Evolutionary conservation across 2,797 vertebrate genomes (phyloP).

Genomic region (Xiphophorus birchmanni): DNA sequence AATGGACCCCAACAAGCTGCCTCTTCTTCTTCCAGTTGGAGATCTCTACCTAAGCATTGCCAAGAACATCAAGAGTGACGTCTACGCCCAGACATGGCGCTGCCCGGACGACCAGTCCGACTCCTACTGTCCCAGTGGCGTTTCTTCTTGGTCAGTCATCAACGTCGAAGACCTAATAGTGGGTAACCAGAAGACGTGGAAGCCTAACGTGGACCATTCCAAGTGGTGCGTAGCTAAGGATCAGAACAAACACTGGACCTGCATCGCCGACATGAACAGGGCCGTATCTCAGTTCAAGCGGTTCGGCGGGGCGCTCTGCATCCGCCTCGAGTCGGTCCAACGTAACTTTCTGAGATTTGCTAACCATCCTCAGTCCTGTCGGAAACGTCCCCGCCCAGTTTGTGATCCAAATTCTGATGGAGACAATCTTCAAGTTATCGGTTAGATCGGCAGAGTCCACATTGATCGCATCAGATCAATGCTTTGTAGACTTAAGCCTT

Average conservation of each 20-base stretch:
- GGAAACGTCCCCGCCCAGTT: neutral
- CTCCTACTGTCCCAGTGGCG: neutral
- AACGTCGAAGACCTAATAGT: neutral
- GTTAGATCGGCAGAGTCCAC: neutral
- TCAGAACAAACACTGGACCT: slow-evolving; percentile 1
- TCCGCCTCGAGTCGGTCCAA: neutral
- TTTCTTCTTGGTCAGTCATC: neutral
- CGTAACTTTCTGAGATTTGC: neutral
- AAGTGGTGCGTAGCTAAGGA: neutral
- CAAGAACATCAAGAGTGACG: neutral
- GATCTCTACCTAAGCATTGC: neutral
- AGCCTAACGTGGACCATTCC: neutral
- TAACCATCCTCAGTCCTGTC: fast-evolving
- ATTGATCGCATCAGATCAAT: neutral
- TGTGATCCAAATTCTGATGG: neutral
- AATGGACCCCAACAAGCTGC: neutral
- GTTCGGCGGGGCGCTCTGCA: neutral
- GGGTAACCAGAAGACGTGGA: neutral
- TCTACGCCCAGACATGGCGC: neutral
- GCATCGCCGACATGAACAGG: neutral
- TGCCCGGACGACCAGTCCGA: neutral
- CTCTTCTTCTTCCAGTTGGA: neutral
- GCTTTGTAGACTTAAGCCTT: neutral
- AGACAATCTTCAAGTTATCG: neutral
- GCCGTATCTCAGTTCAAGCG: neutral